Conservation (phyloP, 2,113 vertebrate genomes). For the Polypterus bichir region DNA sequence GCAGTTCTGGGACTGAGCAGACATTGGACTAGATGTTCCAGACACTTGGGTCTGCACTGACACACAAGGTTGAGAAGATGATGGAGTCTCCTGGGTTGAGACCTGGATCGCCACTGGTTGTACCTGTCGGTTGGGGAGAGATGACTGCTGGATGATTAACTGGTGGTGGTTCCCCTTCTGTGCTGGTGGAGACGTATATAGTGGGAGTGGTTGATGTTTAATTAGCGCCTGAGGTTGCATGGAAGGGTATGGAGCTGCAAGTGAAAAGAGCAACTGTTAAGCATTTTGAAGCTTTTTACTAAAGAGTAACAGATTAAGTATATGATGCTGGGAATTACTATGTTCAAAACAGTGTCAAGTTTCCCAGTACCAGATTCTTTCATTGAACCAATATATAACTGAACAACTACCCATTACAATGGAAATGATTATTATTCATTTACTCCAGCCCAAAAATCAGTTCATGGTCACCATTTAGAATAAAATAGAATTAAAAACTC, state of each 20-base stretch:
- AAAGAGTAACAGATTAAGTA: too few relatives aligned
- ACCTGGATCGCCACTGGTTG: constrained; percentile 73
- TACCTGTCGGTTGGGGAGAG: constrained; percentile 48
- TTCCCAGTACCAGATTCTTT: too few relatives aligned
- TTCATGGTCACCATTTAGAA: too few relatives aligned
- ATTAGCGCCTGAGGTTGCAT: constrained; percentile 66
- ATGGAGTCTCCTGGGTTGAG: constrained; percentile 45
- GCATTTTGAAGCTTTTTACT: too few relatives aligned
- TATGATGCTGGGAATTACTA: too few relatives aligned
- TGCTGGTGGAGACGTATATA: constrained; percentile 46
- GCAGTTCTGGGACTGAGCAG: constrained; percentile 49
- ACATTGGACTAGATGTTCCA: constrained; percentile 32
- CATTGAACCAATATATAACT: too few relatives aligned
- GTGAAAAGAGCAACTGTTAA: constrained; percentile 35
- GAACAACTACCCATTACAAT: too few relatives aligned
- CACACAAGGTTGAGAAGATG: constrained; percentile 58
- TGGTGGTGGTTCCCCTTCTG: constrained; percentile 72
- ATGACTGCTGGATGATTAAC: constrained; percentile 66
- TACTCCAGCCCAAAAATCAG: too few relatives aligned
- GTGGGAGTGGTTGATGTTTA: constrained; percentile 63
- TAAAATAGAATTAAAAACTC: too few relatives aligned
- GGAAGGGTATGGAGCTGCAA: constrained; percentile 63
- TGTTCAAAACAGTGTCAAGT: too few relatives aligned
- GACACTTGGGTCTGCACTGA: constrained; percentile 53
- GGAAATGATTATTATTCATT: too few relatives aligned